Percentiles rank a stretch among this genome's conserved stretches.
Conservation (phyloP, 2,113 vertebrate genomes). For the Trochalopteron elliotii region DNA sequence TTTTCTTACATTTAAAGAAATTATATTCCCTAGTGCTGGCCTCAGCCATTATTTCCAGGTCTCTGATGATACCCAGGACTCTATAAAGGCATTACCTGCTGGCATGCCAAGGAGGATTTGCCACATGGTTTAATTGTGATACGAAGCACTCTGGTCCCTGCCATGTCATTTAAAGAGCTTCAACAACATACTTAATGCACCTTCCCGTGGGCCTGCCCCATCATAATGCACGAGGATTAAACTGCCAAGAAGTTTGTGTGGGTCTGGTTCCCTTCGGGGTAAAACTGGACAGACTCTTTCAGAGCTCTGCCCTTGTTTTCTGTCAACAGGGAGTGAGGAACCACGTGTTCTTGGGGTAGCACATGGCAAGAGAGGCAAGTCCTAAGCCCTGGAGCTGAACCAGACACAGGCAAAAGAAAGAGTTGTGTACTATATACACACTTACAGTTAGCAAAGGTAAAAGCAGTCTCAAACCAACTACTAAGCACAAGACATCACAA, state of each 20-base stretch:
- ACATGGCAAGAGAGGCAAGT: background rate
- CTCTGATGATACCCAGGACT: background rate
- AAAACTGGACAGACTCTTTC: background rate
- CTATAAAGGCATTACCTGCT: background rate
- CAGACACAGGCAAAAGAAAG: background rate
- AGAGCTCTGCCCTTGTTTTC: background rate
- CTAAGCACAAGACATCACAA: background rate
- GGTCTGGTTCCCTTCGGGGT: background rate
- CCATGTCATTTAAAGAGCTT: background rate
- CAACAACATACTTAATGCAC: accelerated
- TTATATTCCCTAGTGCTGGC: constrained; percentile 17
- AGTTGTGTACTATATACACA: background rate
- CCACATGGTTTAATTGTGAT: background rate
- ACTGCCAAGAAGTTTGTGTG: background rate
- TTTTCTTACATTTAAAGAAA: constrained; percentile 60
- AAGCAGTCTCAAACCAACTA: accelerated
- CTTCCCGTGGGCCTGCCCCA: background rate
- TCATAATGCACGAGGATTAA: background rate
- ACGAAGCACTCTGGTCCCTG: accelerated
- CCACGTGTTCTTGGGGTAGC: background rate
- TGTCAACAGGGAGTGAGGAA: background rate
- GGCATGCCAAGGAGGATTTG: background rate
- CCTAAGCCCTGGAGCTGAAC: background rate
- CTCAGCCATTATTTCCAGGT: constrained; percentile 25
- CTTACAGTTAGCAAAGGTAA: background rate